Evolutionary conservation across 2,797 vertebrate species (phyloP).

Genomic region (Phrynocephalus forsythii): DNA sequence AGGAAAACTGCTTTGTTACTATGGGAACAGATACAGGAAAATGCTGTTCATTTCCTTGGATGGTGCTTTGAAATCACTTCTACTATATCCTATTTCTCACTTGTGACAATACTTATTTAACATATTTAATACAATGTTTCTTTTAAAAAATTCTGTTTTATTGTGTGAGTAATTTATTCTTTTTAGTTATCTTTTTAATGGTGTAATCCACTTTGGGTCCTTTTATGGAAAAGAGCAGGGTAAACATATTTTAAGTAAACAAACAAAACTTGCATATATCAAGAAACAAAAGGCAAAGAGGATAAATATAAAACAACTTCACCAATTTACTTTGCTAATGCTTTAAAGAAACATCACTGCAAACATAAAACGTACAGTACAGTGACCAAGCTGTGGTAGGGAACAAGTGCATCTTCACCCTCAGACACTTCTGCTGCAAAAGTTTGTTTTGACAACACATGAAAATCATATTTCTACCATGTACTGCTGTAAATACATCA

Average conservation of each 20-base stretch:
- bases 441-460: background rate
- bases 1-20: conserved; percentile 72
- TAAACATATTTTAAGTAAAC: too few relatives aligned
- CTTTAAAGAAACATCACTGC: conserved; percentile 32
- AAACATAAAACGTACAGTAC: conserved; percentile 28
- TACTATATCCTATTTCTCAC: conserved; percentile 55
- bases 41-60: conserved; percentile 69
- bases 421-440: conserved; percentile 24
- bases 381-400: background rate
- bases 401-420: background rate
- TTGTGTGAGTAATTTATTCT: too few relatives aligned
- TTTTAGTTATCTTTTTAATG: too few relatives aligned
- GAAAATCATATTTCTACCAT: background rate
- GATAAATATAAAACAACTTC: conserved; percentile 37
- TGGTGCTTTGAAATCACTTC: conserved; percentile 60
- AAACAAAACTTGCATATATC: too few relatives aligned
- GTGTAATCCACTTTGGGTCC: too few relatives aligned
- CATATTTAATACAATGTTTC: too few relatives aligned
- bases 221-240: too few relatives aligned
- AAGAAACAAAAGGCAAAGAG: background rate
- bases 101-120: background rate
- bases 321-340: conserved; percentile 5
- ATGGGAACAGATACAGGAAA: conserved; percentile 71
- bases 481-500: background rate
- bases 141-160: too few relatives aligned